Evolutionary conservation across 2,113 vertebrate species (phyloP).

Genomic region (Nesogale talazaci): DNA sequence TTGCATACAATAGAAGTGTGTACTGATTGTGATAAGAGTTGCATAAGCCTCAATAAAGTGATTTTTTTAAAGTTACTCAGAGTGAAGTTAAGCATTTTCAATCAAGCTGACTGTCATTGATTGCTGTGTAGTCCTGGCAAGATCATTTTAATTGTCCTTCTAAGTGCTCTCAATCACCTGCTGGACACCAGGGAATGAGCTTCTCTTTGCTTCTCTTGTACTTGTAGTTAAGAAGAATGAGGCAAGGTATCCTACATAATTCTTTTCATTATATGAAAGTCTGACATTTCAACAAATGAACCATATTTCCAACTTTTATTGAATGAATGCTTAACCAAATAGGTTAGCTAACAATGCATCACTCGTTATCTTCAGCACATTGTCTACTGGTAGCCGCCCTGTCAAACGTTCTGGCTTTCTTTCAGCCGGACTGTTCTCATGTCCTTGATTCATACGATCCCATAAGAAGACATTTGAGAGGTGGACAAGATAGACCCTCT

Average conservation of each 20-base stretch:
- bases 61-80: no score
- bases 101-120: not conserved
- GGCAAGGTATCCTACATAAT: not conserved
- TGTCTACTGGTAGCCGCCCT: not conserved
- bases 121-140: not conserved
- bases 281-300: not conserved
- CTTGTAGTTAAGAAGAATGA: not conserved
- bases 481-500: not conserved
- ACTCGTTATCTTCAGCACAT: not conserved
- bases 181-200: not conserved
- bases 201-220: conserved; percentile 1
- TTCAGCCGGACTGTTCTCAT: not conserved
- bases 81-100: not conserved
- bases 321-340: not conserved
- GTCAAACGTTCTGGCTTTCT: not conserved
- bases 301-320: not conserved
- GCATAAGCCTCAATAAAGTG: no score
- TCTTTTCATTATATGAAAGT: not conserved
- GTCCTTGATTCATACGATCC: not conserved
- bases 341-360: not conserved
- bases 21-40: no score
- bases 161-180: not conserved
- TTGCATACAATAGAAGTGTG: no score
- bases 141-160: not conserved
- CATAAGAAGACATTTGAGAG: no score